A percentile compares a stretch with the other conserved stretches of the same genome.
phyloP scores from a whole-genome alignment of 2,113 vertebrate species.

The Cebidichthys violaceus region DNA sequence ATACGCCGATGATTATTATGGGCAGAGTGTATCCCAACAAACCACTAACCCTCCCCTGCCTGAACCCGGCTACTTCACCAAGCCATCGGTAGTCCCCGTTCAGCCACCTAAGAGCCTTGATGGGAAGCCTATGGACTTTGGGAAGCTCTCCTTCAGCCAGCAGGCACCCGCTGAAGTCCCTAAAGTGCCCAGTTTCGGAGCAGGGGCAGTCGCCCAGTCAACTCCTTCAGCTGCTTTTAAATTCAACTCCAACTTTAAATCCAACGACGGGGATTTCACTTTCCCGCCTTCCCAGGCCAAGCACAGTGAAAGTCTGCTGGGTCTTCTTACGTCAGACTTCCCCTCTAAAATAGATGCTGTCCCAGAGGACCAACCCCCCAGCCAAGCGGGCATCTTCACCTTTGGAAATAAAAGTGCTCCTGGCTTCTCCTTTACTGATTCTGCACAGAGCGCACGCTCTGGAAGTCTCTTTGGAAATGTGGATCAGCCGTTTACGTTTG shows the following conservation, averaged over 20 bases:
- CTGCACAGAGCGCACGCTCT: constrained; percentile 76
- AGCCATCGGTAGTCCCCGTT: constrained; percentile 83
- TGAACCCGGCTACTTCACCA: constrained; percentile 97
- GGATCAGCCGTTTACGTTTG: constrained; percentile 85
- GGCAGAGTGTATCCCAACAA: constrained; percentile 88
- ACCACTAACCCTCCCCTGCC: constrained; percentile 92
- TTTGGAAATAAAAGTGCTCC: constrained; percentile 86
- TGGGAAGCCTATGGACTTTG: constrained; percentile 87
- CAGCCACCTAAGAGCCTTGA: constrained; percentile 86
- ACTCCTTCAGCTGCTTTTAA: constrained; percentile 89
- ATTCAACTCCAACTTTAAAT: constrained; percentile 98
- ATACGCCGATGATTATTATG: constrained; percentile 92
- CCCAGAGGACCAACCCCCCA: constrained; percentile 70
- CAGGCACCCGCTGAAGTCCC: constrained; percentile 84
- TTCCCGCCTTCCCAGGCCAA: constrained; percentile 89
- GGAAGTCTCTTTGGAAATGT: constrained; percentile 82
- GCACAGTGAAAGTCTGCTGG: constrained; percentile 91
- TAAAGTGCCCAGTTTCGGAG: constrained; percentile 83
- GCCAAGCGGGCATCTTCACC: constrained; percentile 84
- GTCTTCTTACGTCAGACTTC: constrained; percentile 92
- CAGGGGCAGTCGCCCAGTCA: constrained; percentile 80
- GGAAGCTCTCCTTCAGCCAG: constrained; percentile 88
- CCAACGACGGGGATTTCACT: constrained; percentile 96
- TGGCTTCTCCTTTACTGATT: constrained; percentile 83
- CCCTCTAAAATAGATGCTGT: constrained; percentile 84